phyloP scores from a whole-genome alignment of 2,797 vertebrate species.

The Siniperca scherzeri region DNA sequence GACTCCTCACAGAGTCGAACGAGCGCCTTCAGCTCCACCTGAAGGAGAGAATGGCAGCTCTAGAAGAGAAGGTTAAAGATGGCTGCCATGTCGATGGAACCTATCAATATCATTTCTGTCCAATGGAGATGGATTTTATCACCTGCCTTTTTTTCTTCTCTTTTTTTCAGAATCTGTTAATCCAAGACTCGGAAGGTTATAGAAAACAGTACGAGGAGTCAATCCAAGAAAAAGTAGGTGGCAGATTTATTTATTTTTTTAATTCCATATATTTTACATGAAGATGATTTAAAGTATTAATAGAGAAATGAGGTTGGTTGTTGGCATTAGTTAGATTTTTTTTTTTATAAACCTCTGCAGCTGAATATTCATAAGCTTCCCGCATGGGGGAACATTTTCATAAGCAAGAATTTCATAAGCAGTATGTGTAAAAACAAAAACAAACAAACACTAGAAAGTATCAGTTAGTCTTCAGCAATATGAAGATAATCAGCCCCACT shows the following conservation, averaged over 20 bases:
- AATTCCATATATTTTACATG: constrained; percentile 32
- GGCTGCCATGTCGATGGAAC: neutral
- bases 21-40: constrained; percentile 97
- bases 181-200: constrained; percentile 97
- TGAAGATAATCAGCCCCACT: constrained; percentile 19
- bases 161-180: constrained; percentile 92
- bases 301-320: constrained; percentile 39
- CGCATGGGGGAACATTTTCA: neutral
- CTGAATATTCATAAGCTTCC: constrained; percentile 54
- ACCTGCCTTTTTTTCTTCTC: neutral
- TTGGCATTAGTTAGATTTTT: constrained; percentile 7
- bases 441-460: neutral
- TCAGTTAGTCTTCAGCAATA: constrained; percentile 16
- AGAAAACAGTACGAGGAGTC: constrained; percentile 98
- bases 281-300: constrained; percentile 38
- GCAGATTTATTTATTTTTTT: neutral
- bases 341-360: constrained; percentile 20
- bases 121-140: neutral
- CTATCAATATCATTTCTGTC: neutral
- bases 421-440: neutral
- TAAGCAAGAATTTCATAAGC: constrained; percentile 11
- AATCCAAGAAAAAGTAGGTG: constrained; percentile 95
- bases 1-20: constrained; percentile 97
- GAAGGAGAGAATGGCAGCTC: constrained; percentile 97
- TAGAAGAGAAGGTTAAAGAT: constrained; percentile 94